Conservation (phyloP, 2,113 vertebrate species). For the Atrichornis clamosus region DNA sequence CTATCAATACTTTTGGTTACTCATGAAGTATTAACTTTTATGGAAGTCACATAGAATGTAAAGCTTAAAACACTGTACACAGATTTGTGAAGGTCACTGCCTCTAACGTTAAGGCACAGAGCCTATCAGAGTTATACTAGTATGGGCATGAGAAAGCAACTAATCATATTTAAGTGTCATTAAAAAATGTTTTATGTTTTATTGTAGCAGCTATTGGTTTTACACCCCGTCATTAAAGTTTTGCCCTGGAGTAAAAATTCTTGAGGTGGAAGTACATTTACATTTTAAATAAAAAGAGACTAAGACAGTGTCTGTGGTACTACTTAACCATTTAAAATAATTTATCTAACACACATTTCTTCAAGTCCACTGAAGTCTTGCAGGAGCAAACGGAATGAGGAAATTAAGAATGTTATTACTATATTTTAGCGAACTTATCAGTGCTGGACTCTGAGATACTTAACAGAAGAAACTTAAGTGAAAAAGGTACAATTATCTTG, state of each 20-base stretch:
- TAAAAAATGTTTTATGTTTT: constrained; percentile 57
- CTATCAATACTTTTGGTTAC: background rate
- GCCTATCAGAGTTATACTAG: background rate
- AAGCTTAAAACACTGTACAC: background rate
- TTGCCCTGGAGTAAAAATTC: constrained; percentile 54
- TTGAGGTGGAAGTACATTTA: constrained; percentile 18
- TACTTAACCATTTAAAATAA: background rate
- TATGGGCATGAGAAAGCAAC: constrained; percentile 45
- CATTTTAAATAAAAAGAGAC: constrained; percentile 12
- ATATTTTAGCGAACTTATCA: background rate
- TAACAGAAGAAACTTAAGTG: background rate
- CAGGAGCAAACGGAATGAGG: background rate
- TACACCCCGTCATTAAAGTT: constrained; percentile 23
- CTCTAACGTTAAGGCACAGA: constrained; percentile 23
- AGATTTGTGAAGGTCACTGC: constrained; percentile 10
- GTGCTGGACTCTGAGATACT: background rate
- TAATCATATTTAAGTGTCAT: constrained; percentile 62
- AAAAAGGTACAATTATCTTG: background rate
- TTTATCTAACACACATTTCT: background rate
- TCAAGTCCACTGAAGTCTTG: background rate
- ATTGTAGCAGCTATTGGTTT: constrained; percentile 53
- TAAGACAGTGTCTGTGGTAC: background rate
- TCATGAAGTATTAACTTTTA: background rate
- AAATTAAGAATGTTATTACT: background rate
- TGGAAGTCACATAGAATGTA: background rate